A percentile compares a stretch with the other conserved stretches of the same genome.
phyloP scores from a whole-genome alignment of 2,888 invertebrate species.

The Ceramica pisi region DNA sequence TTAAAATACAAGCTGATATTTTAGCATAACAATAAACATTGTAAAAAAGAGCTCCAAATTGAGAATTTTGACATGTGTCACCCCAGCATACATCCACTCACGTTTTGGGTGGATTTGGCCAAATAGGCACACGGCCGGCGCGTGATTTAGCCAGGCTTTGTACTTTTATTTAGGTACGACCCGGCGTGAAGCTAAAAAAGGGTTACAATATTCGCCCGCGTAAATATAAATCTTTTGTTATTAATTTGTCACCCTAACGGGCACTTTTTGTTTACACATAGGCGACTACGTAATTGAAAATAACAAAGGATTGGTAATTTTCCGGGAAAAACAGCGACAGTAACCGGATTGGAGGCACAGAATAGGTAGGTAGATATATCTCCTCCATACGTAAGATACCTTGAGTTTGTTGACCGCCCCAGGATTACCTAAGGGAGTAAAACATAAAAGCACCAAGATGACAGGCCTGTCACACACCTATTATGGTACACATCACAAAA shows the following conservation, averaged over 20 bases:
- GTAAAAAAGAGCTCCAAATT: slow-evolving; percentile 64
- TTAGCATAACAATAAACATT: slow-evolving; percentile 53
- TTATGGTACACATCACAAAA: slow-evolving; percentile 74
- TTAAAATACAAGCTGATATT: slow-evolving; percentile 39
- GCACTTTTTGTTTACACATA: background rate
- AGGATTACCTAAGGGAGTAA: slow-evolving; percentile 18
- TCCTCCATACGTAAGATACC: background rate
- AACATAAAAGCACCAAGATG: slow-evolving; percentile 31
- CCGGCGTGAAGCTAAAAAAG: slow-evolving; percentile 57
- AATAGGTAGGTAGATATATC: background rate
- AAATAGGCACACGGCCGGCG: slow-evolving; percentile 66
- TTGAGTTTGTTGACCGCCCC: slow-evolving; percentile 20
- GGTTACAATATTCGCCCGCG: slow-evolving; percentile 50
- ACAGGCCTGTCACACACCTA: slow-evolving; percentile 52
- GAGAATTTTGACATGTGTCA: slow-evolving; percentile 78
- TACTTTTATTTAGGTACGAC: slow-evolving; percentile 71
- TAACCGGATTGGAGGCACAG: background rate
- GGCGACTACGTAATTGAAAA: background rate
- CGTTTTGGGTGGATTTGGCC: slow-evolving; percentile 71
- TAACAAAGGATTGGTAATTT: background rate
- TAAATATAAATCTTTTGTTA: slow-evolving; percentile 53
- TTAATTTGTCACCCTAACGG: slow-evolving; percentile 39
- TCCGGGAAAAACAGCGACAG: too few relatives aligned
- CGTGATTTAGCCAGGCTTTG: slow-evolving; percentile 69
- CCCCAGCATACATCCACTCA: slow-evolving; percentile 69